Evolutionary conservation across 2,888 invertebrate genomes (phyloP).

Genomic region (Megastigmus dorsalis): DNA sequence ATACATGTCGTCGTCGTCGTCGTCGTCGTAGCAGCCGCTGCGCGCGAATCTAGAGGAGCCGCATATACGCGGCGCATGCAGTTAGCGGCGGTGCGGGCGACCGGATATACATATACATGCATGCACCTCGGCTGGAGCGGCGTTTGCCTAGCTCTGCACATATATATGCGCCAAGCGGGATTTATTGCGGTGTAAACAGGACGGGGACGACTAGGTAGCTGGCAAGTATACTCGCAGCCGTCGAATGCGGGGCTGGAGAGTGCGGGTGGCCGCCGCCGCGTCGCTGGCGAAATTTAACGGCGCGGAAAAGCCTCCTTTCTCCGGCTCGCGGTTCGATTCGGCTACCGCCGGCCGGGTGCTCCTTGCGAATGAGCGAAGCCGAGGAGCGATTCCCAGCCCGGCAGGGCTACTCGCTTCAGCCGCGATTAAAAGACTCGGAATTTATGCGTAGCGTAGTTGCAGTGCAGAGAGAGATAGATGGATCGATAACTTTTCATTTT

Average conservation of each 20-base stretch:
- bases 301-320: constrained; percentile 63
- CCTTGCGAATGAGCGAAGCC: no score
- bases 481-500: no score
- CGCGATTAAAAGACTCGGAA: background rate
- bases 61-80: background rate
- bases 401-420: background rate
- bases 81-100: no score
- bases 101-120: background rate
- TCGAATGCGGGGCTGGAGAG: constrained; percentile 53
- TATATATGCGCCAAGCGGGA: constrained; percentile 31
- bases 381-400: background rate
- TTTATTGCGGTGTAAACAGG: constrained; percentile 58
- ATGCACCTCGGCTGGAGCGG: background rate
- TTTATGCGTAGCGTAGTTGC: no score
- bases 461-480: constrained; percentile 16
- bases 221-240: background rate
- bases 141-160: no score
- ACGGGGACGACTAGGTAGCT: constrained; percentile 1
- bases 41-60: background rate
- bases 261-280: constrained; percentile 11
- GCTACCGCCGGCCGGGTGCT: no score
- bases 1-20: no score
- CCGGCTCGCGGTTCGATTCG: constrained; percentile 55
- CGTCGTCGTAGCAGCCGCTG: background rate
- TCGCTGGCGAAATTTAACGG: constrained; percentile 61